Base-by-base conservation (phyloP, 2,113 vertebrate genomes). In the Mus spicilegus region DNA sequence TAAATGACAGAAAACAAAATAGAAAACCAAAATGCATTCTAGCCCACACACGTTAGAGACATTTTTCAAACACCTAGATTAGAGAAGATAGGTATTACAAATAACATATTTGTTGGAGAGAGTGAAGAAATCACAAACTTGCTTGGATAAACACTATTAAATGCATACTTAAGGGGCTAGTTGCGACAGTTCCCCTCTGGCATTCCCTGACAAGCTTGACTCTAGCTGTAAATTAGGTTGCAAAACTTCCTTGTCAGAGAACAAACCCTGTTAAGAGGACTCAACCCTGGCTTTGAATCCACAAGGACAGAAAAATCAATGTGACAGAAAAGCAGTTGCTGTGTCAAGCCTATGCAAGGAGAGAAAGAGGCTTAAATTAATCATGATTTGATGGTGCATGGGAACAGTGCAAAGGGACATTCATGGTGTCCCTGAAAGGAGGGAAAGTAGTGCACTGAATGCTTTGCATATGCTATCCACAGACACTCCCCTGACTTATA, bases 201-300 rank as follows among this genome's bases (percentile, higher is more conserved):
- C 86, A 73, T 72, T 97, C 94, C 90, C 77, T 20, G 61, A 97
- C 87, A 97, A 97, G 84, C 92, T 98, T 90, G 97, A 97, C 82
- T 98, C 88, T 89, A 94, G 89, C 93, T 98, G 96, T 98, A 98
- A 98, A 98, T 96, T 89, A 70, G 87, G 90, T 98, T 99, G 98
- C 98, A 98, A 98, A 98, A 98, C 95, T 98, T 98, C 97, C 98
- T 97, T 90, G 84, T 97, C 92, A 98, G 96, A 97, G 98, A 98
- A 96, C 49, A 97, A 91, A 87, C 93, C 96, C 95, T 95, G 95
- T 97, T 97, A 98, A 96, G 94, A 98, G 84, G 92, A 89, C 88
- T 93, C 94, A 93, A 5, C 93, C 95, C 96, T 95, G 89, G 82
- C 95, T 97, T 90, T 89, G 97, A 97, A 91, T 94, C 90, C 54